Base-by-base conservation (phyloP, 2,113 vertebrate genomes). In the Otolemur garnettii region DNA sequence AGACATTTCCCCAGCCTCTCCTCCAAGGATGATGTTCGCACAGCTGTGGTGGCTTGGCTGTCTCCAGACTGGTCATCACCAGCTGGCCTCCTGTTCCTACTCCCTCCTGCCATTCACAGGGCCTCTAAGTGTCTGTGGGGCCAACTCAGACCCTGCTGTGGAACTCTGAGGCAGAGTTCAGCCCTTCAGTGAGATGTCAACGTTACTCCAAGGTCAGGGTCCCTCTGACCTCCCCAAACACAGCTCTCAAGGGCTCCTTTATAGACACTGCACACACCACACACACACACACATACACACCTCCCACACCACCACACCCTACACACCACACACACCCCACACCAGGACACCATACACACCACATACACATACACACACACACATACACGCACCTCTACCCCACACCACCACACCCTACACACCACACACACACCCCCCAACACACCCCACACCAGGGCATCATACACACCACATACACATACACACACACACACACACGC, bases 81-180 rank as follows among this genome's bases (percentile, higher is more conserved):
- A 30, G 18, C 0, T 4, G 55, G 15, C 64, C 5, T 1, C 13
- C 7, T 13, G 0, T 4, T 4, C 5, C 26, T 2, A 7, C 13
- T 12, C 0, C 55, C 26, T 0, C 12, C 45, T 15, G 19, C 21
- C 26, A 19, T 7, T 7, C 38, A 21, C 22, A 11, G 50, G 19
- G 35, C 74, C 57, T 64, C 66, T 35, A 59, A 35, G 64, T 35
- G 59, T 26, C 5, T 3, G 7, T 14, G 11, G 69, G 81, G 24
- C 33, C 12, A 11, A 26, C 75, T 42, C 57, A 72, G 30, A 60
- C 24, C 55, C 0, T 0, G 42, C 53, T 6, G 38, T 62, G 78
- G 30, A 7, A 19, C 59, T n/a, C 19, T 33, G 50, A 77, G 7
- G 19, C 5, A 2, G 26, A 88, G 14, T 33, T n/a, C 22, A 17